Evolutionary conservation across 2,888 invertebrate species (phyloP).

Genomic region (Phymatocera aterrima): DNA sequence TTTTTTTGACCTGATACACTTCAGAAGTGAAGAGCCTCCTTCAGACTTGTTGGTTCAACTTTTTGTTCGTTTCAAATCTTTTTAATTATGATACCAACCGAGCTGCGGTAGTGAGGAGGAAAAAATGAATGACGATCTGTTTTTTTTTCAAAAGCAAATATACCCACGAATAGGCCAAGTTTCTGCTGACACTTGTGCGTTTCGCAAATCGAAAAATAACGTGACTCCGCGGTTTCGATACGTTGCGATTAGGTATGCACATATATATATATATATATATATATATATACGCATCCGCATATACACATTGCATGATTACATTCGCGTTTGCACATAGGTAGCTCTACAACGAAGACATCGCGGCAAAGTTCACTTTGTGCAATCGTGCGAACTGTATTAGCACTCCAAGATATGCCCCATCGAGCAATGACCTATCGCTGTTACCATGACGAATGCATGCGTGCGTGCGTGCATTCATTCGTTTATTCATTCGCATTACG

Average conservation of each 20-base stretch:
- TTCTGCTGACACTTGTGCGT: background rate
- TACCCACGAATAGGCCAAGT: no score
- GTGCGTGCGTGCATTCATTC: no score
- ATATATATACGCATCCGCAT: background rate
- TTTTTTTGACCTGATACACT: no score
- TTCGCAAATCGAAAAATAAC: no score
- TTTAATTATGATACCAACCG: background rate
- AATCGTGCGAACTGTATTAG: slow-evolving; percentile 26
- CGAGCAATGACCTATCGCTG: background rate
- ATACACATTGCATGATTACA: background rate
- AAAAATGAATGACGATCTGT: background rate
- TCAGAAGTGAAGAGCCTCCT: no score
- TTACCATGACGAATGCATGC: background rate
- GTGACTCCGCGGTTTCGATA: no score
- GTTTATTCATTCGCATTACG: no score
- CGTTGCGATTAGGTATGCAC: no score
- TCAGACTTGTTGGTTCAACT: background rate
- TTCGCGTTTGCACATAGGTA: background rate
- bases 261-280: no score
- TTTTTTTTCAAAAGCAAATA: no score
- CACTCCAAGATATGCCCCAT: background rate
- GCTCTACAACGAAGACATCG: background rate
- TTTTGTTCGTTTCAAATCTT: background rate
- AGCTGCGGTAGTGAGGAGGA: no score
- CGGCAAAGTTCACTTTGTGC: background rate